These are phyloP conservation scores for Pangasius djambal DNA, from an alignment of 2,797 vertebrate genomes.

Conservation along the genomic window DNA sequence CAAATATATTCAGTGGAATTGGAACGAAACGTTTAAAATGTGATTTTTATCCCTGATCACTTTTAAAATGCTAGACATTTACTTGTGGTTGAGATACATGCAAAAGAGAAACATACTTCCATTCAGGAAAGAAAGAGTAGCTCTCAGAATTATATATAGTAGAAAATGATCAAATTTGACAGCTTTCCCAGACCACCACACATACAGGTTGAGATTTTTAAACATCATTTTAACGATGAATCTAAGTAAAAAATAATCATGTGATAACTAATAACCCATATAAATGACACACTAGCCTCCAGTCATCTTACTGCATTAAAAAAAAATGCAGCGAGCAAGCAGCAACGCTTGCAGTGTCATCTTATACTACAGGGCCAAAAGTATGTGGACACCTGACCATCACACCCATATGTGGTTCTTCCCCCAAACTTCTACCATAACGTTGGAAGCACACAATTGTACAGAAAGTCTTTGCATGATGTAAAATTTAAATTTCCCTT, in stretches of 20 bases:
- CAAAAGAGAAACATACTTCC: neutral
- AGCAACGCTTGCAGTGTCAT: neutral
- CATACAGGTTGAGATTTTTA: neutral
- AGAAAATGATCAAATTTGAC: neutral
- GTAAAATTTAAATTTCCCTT: neutral
- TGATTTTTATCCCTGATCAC: neutral
- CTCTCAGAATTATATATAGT: neutral
- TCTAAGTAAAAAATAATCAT: neutral
- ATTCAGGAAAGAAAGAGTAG: neutral
- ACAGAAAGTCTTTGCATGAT: neutral
- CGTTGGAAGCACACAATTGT: neutral
- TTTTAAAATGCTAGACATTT: neutral
- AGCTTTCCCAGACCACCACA: neutral
- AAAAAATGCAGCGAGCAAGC: too few species aligned
- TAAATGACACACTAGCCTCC: neutral
- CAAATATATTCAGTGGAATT: neutral
- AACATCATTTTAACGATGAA: neutral
- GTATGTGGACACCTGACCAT: neutral
- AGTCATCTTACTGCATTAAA: neutral
- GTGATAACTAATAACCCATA: neutral
- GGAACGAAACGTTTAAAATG: neutral
- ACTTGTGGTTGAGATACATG: neutral
- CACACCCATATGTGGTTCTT: neutral
- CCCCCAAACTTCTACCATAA: neutral
- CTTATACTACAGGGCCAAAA: neutral